Percentiles rank a stretch among this genome's conserved stretches.
Evolutionary conservation across 2,797 vertebrate genomes (phyloP).

Genomic region (Pelodytes ibericus): DNA sequence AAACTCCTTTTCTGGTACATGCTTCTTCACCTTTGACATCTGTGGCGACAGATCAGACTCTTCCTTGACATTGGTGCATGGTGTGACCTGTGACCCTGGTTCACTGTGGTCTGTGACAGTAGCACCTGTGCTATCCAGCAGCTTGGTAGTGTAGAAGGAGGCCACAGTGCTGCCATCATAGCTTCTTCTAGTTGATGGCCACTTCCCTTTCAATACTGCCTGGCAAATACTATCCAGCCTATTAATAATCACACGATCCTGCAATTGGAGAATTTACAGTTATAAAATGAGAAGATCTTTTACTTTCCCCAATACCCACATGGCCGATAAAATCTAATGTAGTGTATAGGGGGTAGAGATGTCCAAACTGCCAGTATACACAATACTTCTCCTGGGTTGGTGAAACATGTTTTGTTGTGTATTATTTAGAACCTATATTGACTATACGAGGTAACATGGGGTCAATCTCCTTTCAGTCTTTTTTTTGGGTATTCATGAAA

Average conservation of each 20-base stretch:
- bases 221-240: conserved; percentile 97
- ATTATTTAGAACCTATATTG: too few species aligned
- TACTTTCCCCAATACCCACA: too few species aligned
- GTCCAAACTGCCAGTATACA: too few species aligned
- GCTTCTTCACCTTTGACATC: conserved; percentile 99
- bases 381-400: too few species aligned
- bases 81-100: conserved; percentile 63
- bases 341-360: too few species aligned
- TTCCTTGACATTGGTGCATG: conserved; percentile 75
- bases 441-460: too few species aligned
- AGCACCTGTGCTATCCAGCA: conserved; percentile 84
- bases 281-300: too few species aligned
- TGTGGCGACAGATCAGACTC: conserved; percentile 89
- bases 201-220: conserved; percentile 95
- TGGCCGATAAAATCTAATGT: too few species aligned
- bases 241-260: conserved; percentile 99
- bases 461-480: too few species aligned
- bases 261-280: neutral
- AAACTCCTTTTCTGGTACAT: conserved; percentile 99
- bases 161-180: conserved; percentile 87
- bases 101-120: conserved; percentile 70
- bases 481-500: too few species aligned
- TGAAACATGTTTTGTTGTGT: too few species aligned
- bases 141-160: conserved; percentile 97
- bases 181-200: conserved; percentile 86